Conservation (phyloP, 2,797 vertebrate species). For the Sebastes iracundus region DNA sequence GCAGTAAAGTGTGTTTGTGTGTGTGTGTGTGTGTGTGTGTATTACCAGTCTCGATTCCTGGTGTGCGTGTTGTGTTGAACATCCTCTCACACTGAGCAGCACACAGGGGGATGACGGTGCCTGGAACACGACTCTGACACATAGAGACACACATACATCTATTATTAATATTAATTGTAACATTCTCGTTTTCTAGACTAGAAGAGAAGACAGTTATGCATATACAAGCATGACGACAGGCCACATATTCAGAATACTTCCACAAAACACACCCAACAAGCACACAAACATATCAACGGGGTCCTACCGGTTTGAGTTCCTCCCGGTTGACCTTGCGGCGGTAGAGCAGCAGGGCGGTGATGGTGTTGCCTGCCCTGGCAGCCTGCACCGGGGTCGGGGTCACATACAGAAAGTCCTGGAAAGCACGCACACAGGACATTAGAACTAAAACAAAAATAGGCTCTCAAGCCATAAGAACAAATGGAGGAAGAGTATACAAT, state of each 20-base stretch:
- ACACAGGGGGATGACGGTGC: conserved; percentile 87
- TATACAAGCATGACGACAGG: neutral
- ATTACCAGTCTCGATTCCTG: conserved; percentile 86
- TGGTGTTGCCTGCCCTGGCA: conserved; percentile 92
- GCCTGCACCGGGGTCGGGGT: conserved; percentile 88
- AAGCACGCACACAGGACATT: neutral
- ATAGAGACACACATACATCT: neutral
- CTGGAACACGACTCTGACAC: conserved; percentile 83
- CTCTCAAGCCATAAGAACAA: neutral
- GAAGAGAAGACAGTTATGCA: neutral
- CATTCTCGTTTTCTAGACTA: neutral
- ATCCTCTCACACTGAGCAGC: conserved; percentile 90
- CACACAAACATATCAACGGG: neutral
- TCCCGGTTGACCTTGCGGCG: conserved; percentile 91
- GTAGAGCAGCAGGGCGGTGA: conserved; percentile 91
- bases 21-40: conserved; percentile 12
- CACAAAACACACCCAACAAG: neutral
- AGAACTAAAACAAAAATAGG: neutral
- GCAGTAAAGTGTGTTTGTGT: neutral
- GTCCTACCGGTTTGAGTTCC: conserved; percentile 91
- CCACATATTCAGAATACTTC: neutral
- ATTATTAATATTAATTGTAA: neutral
- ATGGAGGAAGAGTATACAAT: neutral
- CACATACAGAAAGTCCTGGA: conserved; percentile 90
- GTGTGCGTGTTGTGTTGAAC: conserved; percentile 90